These are phyloP conservation scores for Caprella mutica DNA, from an alignment of 2,888 invertebrate genomes.

Conservation along the genomic window DNA sequence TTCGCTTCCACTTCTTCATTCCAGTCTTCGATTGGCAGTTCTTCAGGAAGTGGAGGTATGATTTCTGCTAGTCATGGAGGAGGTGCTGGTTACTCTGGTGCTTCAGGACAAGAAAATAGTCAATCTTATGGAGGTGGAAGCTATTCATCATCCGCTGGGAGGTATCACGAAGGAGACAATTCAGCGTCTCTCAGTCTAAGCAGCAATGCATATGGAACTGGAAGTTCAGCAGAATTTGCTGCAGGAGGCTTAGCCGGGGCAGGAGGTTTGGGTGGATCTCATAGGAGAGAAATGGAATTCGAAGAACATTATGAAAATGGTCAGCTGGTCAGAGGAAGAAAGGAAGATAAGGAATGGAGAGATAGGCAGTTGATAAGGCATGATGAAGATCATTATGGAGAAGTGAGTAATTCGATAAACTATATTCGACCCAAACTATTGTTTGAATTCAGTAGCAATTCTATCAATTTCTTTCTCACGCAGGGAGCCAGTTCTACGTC, in stretches of 20 bases:
- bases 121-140: background rate
- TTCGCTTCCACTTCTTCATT: no score
- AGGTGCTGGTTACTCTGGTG: no score
- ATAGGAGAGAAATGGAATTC: conserved; percentile 16
- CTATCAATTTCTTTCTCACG: no score
- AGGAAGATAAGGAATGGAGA: conserved; percentile 13
- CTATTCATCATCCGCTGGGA: background rate
- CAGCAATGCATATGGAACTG: no score
- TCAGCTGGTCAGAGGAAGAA: conserved; percentile 19
- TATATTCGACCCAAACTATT: no score
- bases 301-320: conserved; percentile 30
- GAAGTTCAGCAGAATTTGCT: background rate
- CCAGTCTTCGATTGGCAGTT: no score
- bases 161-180: background rate
- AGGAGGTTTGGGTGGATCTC: conserved; percentile 11
- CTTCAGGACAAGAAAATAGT: no score
- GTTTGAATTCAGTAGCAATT: no score
- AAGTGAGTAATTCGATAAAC: no score
- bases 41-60: no score
- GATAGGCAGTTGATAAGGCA: conserved; percentile 10
- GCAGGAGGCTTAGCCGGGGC: background rate
- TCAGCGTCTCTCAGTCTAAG: background rate
- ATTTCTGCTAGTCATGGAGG: no score
- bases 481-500: no score
- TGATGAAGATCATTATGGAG: conserved; percentile 18